Percentiles rank a stretch among this genome's conserved stretches.
Evolutionary conservation across 53 echinoderm and acorn worm species (phyloP).

Genomic region (Holothuria leucospilota): DNA sequence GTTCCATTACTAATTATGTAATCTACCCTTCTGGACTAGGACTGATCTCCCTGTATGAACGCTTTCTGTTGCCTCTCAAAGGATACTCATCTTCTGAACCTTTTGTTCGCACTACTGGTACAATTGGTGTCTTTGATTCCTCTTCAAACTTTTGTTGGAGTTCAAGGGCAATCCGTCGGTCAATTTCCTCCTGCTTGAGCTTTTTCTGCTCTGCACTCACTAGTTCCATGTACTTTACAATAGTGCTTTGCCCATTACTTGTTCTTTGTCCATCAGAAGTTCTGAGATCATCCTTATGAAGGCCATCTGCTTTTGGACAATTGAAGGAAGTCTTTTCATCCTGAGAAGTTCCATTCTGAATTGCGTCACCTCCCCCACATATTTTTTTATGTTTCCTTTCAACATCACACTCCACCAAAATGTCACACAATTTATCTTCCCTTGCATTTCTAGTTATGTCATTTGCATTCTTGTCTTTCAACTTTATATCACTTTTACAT

Average conservation of each 20-base stretch:
- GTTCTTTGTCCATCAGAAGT: slow-evolving; percentile 2
- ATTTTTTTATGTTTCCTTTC: background rate
- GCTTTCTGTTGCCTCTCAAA: slow-evolving; percentile 58
- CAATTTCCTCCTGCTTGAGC: slow-evolving; percentile 84
- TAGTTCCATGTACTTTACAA: slow-evolving; percentile 87
- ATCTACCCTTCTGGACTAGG: slow-evolving; percentile 1
- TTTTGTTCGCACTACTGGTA: slow-evolving; percentile 65
- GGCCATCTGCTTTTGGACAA: background rate
- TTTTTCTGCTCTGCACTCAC: slow-evolving; percentile 76
- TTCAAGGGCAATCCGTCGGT: slow-evolving; percentile 76
- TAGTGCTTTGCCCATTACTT: slow-evolving; percentile 69
- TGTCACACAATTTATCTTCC: too few relatives aligned
- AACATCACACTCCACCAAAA: background rate
- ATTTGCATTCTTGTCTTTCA: slow-evolving; percentile 19
- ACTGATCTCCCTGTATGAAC: slow-evolving; percentile 29
- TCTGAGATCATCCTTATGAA: background rate
- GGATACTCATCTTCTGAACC: slow-evolving; percentile 85
- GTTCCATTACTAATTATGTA: background rate
- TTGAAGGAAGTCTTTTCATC: background rate
- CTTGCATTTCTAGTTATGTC: background rate
- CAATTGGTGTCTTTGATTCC: slow-evolving; percentile 48
- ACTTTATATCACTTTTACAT: background rate
- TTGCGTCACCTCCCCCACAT: background rate
- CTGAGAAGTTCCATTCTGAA: background rate
- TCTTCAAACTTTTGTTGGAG: slow-evolving; percentile 85